Conservation (phyloP, 2,888 invertebrate species). For the Myathropa florea region DNA sequence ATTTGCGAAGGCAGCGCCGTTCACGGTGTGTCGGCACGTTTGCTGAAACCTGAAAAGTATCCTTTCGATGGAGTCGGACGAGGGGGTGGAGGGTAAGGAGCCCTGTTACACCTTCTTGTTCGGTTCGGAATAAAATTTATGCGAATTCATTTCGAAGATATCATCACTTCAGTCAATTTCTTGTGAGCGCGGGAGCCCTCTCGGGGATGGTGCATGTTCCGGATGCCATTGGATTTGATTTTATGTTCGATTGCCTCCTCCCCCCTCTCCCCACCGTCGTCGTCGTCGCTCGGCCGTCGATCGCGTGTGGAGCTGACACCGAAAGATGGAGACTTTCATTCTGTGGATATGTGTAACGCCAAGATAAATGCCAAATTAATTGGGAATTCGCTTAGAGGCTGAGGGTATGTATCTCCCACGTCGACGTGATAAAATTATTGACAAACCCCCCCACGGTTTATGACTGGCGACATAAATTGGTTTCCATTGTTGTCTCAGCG, state of each 20-base stretch:
- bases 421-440: constrained; percentile 50
- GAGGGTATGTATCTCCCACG: not conserved
- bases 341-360: constrained; percentile 2
- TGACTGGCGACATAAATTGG: constrained; percentile 49
- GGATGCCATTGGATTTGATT: constrained; percentile 38
- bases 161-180: constrained; percentile 68
- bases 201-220: constrained; percentile 10
- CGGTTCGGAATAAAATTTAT: constrained; percentile 61
- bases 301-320: constrained; percentile 1
- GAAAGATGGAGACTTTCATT: constrained; percentile 25
- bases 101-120: not conserved
- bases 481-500: constrained; percentile 41
- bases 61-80: constrained; percentile 12
- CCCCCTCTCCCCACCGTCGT: not conserved
- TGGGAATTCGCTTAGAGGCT: constrained; percentile 36
- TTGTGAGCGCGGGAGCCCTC: not conserved
- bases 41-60: constrained; percentile 51
- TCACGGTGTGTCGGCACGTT: constrained; percentile 66
- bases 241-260: constrained; percentile 18
- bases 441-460: constrained; percentile 28
- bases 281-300: not conserved
- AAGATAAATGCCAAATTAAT: constrained; percentile 68
- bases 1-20: constrained; percentile 56
- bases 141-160: constrained; percentile 69
- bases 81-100: not conserved